Evolutionary conservation across 1,140 invertebrate species (phyloP), one percentile per base, ranked within the genome.

Genomic region (Nymphalis io): DNA sequence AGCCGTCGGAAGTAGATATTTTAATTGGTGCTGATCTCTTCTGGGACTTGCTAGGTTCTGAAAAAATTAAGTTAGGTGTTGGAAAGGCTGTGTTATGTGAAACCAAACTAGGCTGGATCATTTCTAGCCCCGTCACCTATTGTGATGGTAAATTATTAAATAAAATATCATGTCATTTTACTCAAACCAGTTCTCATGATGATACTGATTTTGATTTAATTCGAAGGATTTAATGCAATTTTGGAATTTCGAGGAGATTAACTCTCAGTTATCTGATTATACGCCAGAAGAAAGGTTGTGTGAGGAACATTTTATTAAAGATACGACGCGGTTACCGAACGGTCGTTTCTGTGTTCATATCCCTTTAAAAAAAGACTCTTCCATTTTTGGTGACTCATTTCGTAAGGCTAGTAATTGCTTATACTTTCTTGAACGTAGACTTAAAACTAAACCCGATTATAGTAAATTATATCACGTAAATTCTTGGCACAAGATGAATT

Each of bases 391-490:
- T 12, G 39, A 42, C 15, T 42, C 39, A 8, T 42, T 42, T 12
- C 15, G 2, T 2, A 8, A 13, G 10, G 39, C 39, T 12, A 42
- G 15, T 12, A 3, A 12, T 8, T 42, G 39, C 15, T 42, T 42
- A 12, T 42, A 12, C 39, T 42, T 13, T 12, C 39, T 42, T 13
- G 39, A 42, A 11, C 39, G 39, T 42, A 42, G 12, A 42, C 39
- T 42, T 12, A 12, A 12, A 42, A 42, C 10, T 2, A 8, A 42
- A 42, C 39, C 39, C 2, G 15, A 42, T 12, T 13, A 12, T 42
- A 12, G 15, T 12, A 42, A 42, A 42, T 12, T 42, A 13, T 42
- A 80, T 69, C n/a, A 33, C 15, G 72, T n/a, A n/a, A n/a, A n/a
- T n/a, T n/a, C n/a, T n/a, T n/a, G n/a, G 40, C 58, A 16, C 18